Evolutionary conservation across 2,888 invertebrate species (phyloP).

Genomic region (Toxonevra muliebris): DNA sequence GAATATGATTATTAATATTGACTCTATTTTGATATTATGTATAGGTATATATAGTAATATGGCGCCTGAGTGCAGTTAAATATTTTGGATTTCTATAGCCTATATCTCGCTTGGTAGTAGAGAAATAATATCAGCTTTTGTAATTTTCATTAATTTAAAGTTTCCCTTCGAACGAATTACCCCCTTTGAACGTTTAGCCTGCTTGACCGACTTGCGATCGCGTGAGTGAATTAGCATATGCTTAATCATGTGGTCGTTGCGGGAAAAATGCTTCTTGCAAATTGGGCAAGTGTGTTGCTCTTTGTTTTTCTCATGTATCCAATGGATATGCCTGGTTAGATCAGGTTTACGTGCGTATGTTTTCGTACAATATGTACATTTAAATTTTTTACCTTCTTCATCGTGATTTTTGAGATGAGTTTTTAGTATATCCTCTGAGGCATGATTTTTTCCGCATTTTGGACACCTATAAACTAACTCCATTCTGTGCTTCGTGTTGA

Average conservation of each 20-base stretch:
- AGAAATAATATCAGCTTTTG: too few species aligned
- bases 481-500: constrained; percentile 88
- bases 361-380: constrained; percentile 85
- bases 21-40: too few species aligned
- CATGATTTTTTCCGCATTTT: constrained; percentile 86
- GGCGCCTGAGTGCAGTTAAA: too few species aligned
- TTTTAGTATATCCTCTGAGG: constrained; percentile 74
- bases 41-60: too few species aligned
- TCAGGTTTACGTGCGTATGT: constrained; percentile 93
- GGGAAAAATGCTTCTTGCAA: constrained; percentile 88
- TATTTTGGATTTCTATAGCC: too few species aligned
- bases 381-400: constrained; percentile 84
- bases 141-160: too few species aligned
- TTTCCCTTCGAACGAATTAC: too few species aligned
- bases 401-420: constrained; percentile 79
- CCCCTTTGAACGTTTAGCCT: too few species aligned
- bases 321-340: constrained; percentile 84
- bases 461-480: constrained; percentile 86
- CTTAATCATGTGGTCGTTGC: constrained; percentile 91
- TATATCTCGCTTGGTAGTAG: too few species aligned
- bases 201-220: not conserved
- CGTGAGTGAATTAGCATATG: constrained; percentile 67
- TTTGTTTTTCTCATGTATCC: constrained; percentile 83
- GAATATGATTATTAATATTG: too few species aligned
- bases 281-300: constrained; percentile 79